Evolutionary conservation across 2,888 invertebrate species (phyloP).

Genomic region (Aproaerema taeniolella): DNA sequence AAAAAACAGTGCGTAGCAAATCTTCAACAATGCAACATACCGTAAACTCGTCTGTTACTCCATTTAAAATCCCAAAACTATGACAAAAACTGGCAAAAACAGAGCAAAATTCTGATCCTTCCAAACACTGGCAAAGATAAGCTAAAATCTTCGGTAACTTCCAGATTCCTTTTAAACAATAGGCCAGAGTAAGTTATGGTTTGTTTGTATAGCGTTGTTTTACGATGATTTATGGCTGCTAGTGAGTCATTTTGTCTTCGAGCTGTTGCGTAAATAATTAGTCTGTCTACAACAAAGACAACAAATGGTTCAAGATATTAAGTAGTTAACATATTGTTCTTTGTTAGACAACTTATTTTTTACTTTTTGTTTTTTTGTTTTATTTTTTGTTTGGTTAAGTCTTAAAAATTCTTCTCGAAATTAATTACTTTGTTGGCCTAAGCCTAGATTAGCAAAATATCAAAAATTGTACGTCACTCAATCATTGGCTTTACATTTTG

Average conservation of each 20-base stretch:
- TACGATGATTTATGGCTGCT: constrained; percentile 21
- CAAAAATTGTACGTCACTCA: no score
- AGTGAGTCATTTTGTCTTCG: constrained; percentile 32
- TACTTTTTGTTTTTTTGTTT: no score
- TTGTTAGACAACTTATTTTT: no score
- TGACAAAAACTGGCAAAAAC: constrained; percentile 34
- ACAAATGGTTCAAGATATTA: constrained; percentile 1
- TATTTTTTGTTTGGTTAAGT: no score
- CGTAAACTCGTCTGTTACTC: constrained; percentile 16
- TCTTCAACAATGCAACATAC: no score
- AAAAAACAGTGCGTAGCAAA: no score
- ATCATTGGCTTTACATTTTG: no score
- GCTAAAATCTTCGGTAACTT: constrained; percentile 33
- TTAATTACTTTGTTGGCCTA: no score
- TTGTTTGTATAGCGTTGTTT: constrained; percentile 13
- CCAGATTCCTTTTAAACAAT: constrained; percentile 27
- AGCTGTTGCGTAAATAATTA: constrained; percentile 13
- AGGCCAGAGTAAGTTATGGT: constrained; percentile 11
- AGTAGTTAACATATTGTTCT: neutral
- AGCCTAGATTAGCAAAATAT: no score
- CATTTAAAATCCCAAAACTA: neutral
- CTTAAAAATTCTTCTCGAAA: no score
- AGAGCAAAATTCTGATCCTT: constrained; percentile 33
- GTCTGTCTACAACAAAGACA: constrained; percentile 5
- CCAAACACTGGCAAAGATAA: constrained; percentile 32